phyloP scores from a whole-genome alignment of 2,888 invertebrate genomes.

The Dicycla oo region DNA sequence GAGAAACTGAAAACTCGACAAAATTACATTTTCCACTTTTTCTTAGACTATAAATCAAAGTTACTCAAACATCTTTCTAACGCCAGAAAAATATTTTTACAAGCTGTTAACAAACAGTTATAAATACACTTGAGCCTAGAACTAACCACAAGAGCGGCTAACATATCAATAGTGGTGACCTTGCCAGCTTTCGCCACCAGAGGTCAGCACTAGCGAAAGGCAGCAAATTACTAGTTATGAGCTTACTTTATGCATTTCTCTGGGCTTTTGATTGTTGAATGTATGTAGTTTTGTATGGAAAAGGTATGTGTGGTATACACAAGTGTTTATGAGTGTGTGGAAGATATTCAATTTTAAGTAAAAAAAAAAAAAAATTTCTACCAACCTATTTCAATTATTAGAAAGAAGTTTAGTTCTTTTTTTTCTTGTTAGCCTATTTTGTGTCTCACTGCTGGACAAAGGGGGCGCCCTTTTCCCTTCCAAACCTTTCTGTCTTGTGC shows the following conservation, averaged over 20 bases:
- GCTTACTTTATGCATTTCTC: conserved; percentile 35
- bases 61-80: background rate
- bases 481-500: too few relatives aligned
- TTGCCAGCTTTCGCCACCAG: conserved; percentile 63
- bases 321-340: background rate
- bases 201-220: conserved; percentile 62
- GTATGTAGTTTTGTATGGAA: background rate
- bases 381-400: background rate
- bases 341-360: too few relatives aligned
- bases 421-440: too few relatives aligned
- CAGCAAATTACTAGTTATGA: conserved; percentile 41
- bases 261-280: conserved; percentile 10
- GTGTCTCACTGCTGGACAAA: too few relatives aligned
- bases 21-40: too few relatives aligned
- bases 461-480: too few relatives aligned
- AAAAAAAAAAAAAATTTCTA: too few relatives aligned
- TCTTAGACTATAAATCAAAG: too few relatives aligned
- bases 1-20: too few relatives aligned
- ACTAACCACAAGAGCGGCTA: conserved; percentile 20
- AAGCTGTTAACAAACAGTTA: conserved; percentile 15
- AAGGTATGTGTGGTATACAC: background rate
- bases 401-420: background rate
- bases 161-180: conserved; percentile 51
- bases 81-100: background rate
- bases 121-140: background rate